These are phyloP conservation scores for Pandion haliaetus DNA, from an alignment of 2,113 vertebrate genomes.

Conservation along the genomic window DNA sequence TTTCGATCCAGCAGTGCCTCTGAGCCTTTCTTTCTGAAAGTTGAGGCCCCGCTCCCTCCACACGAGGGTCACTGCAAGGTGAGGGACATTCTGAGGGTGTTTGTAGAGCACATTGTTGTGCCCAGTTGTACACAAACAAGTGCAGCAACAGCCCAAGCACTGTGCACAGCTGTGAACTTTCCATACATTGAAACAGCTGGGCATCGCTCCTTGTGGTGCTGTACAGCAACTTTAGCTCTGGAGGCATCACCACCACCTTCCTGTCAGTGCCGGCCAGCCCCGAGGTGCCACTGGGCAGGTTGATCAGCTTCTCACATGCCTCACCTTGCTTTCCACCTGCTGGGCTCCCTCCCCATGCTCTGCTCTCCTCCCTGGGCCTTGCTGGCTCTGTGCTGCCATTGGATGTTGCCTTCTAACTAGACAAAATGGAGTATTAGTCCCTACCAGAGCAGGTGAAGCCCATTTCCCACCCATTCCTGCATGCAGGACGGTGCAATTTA, in stretches of 20 bases:
- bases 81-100: neutral
- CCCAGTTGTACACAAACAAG: neutral
- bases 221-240: neutral
- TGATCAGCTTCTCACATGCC: accelerated
- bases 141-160: neutral
- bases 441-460: neutral
- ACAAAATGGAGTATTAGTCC: neutral
- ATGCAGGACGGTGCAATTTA: neutral
- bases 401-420: neutral
- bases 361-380: neutral
- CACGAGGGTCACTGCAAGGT: neutral
- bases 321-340: neutral
- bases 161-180: neutral
- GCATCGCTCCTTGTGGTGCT: accelerated
- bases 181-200: accelerated
- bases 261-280: accelerated
- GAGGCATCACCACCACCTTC: neutral
- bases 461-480: neutral
- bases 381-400: neutral
- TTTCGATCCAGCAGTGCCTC: neutral
- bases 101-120: accelerated
- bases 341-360: neutral
- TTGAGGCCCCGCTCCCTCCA: neutral
- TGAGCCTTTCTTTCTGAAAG: neutral
- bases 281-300: neutral